A percentile compares a stretch with the other conserved stretches of the same genome.
Conservation (phyloP, 2,888 invertebrate genomes). For the Pyrrhosoma nymphula region DNA sequence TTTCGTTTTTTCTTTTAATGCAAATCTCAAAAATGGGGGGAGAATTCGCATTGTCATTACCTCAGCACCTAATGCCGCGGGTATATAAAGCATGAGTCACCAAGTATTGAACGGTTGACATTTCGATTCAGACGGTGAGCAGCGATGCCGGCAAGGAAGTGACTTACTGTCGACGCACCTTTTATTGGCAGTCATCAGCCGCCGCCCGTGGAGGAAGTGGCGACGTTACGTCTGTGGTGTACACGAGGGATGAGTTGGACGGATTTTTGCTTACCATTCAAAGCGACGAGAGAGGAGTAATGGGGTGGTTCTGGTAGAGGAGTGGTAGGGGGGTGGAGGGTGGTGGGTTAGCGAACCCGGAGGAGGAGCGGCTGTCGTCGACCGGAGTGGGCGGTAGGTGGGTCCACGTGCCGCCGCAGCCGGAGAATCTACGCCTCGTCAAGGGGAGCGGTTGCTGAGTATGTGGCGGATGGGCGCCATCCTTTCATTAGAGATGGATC, state of each 20-base stretch:
- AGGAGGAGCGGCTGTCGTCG: not conserved
- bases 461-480: too few relatives aligned
- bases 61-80: too few relatives aligned
- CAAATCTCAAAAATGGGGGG: too few relatives aligned
- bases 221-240: not conserved
- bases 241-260: not conserved
- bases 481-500: too few relatives aligned
- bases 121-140: not conserved
- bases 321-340: not conserved
- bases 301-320: not conserved
- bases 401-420: not conserved
- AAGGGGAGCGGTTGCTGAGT: too few relatives aligned
- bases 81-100: too few relatives aligned
- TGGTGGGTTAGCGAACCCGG: slow-evolving; percentile 16
- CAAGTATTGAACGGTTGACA: not conserved
- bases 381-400: not conserved
- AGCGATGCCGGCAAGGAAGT: not conserved
- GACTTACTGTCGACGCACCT: not conserved
- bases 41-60: too few relatives aligned
- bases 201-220: not conserved
- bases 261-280: not conserved
- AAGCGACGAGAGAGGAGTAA: not conserved
- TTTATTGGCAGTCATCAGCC: not conserved
- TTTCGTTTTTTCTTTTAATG: too few relatives aligned
- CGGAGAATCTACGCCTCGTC: too few relatives aligned